phyloP scores from a whole-genome alignment of 35 echinoderm and acorn worm genomes.

The Lytechinus variegatus region DNA sequence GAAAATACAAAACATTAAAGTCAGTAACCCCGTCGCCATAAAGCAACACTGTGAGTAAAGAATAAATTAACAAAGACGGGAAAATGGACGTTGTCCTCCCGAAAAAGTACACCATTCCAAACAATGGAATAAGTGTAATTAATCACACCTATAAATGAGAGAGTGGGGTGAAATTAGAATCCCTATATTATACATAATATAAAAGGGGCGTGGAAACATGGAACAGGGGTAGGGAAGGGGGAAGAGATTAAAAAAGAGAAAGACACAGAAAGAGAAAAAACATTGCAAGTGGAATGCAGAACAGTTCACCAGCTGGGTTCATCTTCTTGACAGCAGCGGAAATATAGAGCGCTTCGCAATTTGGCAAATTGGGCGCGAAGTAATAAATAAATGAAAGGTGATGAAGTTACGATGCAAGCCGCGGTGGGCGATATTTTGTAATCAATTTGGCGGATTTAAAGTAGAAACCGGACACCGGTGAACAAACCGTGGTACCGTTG shows the following conservation, averaged over 20 bases:
- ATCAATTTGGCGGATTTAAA: slow-evolving; percentile 44
- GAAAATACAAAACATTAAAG: neutral
- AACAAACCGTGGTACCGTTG: slow-evolving; percentile 31
- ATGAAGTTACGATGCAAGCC: slow-evolving; percentile 27
- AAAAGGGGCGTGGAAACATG: too few species aligned
- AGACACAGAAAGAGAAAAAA: neutral
- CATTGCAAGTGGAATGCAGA: neutral
- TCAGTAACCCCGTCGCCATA: neutral
- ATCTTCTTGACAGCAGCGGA: neutral
- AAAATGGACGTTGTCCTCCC: neutral
- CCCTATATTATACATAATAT: neutral
- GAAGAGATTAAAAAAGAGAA: neutral
- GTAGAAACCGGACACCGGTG: slow-evolving; percentile 27
- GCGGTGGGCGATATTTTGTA: slow-evolving; percentile 13
- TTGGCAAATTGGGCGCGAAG: slow-evolving; percentile 37
- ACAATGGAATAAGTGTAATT: slow-evolving; percentile 5
- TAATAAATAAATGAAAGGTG: slow-evolving; percentile 36
- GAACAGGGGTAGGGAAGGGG: too few species aligned
- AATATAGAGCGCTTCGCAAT: slow-evolving; percentile 17
- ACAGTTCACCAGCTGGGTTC: slow-evolving; percentile 2
- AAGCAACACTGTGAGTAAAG: neutral
- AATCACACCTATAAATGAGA: slow-evolving; percentile 4
- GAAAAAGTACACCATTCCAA: neutral
- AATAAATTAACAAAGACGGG: too few species aligned
- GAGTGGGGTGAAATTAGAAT: neutral